These are phyloP conservation scores for Trachelus iudaicus DNA, from an alignment of 2,888 invertebrate genomes.

Conservation along the genomic window DNA sequence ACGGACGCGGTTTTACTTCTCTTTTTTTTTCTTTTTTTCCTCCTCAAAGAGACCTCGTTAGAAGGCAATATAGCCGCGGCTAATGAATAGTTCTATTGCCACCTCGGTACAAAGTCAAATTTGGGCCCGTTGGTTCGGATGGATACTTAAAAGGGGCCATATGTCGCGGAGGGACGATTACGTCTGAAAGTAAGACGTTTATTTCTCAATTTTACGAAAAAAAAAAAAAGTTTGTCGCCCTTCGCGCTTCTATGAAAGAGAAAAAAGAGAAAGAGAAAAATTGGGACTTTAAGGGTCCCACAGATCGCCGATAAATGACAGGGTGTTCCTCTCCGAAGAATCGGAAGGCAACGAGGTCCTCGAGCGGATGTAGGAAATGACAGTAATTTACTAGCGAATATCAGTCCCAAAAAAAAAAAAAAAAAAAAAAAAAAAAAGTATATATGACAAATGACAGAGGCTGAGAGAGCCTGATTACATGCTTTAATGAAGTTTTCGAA, in stretches of 20 bases:
- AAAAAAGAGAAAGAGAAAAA: not conserved
- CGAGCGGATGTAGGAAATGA: not conserved
- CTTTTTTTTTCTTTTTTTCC: too few relatives aligned
- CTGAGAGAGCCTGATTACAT: not conserved
- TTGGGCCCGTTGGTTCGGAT: not conserved
- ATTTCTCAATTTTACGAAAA: not conserved
- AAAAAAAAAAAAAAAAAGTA: too few relatives aligned
- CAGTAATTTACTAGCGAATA: not conserved
- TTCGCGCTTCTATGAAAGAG: not conserved
- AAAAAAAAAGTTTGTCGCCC: not conserved
- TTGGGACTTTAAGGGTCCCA: too few relatives aligned
- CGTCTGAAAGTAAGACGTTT: not conserved
- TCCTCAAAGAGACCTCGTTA: constrained; percentile 5
- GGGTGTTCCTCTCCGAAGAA: not conserved
- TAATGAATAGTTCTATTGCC: constrained; percentile 20
- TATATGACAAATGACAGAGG: not conserved
- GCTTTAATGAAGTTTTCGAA: too few relatives aligned
- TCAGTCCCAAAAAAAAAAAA: not conserved
- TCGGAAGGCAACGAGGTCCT: not conserved
- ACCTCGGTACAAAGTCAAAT: constrained; percentile 6
- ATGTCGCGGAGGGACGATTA: not conserved
- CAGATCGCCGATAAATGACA: not conserved
- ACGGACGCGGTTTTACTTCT: not conserved
- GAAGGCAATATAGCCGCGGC: constrained; percentile 10
- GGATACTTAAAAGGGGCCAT: not conserved